Conservation (phyloP, 2,888 invertebrate species). For the Heteromyza rotundicornis region DNA sequence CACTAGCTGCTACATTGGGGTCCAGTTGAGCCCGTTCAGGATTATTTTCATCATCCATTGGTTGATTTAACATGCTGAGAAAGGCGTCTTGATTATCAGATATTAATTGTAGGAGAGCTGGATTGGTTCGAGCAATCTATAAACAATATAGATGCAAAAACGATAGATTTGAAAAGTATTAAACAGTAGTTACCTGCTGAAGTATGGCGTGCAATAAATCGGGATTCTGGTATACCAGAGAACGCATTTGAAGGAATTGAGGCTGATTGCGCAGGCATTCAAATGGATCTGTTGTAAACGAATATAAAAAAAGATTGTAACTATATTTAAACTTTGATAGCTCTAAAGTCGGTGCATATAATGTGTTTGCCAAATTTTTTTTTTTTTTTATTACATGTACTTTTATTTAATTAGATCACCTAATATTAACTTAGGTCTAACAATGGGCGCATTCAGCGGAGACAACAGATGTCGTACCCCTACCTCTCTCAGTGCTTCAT, state of each 20-base stretch:
- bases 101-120: conserved; percentile 89
- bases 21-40: conserved; percentile 46
- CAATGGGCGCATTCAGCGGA: too few relatives aligned
- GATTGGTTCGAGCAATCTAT: conserved; percentile 91
- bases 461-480: too few relatives aligned
- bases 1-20: conserved; percentile 30
- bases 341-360: too few relatives aligned
- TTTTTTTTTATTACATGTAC: too few relatives aligned
- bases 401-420: too few relatives aligned
- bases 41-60: conserved; percentile 58
- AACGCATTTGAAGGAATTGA: conserved; percentile 96
- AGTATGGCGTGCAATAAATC: conserved; percentile 89
- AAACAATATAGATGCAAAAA: neutral
- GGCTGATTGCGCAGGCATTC: conserved; percentile 91
- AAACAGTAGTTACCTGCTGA: conserved; percentile 71
- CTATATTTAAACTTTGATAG: too few relatives aligned
- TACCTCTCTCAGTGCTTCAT: too few relatives aligned
- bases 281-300: too few relatives aligned
- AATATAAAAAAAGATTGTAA: too few relatives aligned
- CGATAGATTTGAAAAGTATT: neutral
- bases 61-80: conserved; percentile 95
- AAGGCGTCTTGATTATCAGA: conserved; percentile 94
- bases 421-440: too few relatives aligned
- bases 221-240: conserved; percentile 92
- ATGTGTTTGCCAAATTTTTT: too few relatives aligned